These are phyloP conservation scores for Cryptocheilus praepositus DNA, from an alignment of 2,888 invertebrate genomes.

Conservation along the genomic window DNA sequence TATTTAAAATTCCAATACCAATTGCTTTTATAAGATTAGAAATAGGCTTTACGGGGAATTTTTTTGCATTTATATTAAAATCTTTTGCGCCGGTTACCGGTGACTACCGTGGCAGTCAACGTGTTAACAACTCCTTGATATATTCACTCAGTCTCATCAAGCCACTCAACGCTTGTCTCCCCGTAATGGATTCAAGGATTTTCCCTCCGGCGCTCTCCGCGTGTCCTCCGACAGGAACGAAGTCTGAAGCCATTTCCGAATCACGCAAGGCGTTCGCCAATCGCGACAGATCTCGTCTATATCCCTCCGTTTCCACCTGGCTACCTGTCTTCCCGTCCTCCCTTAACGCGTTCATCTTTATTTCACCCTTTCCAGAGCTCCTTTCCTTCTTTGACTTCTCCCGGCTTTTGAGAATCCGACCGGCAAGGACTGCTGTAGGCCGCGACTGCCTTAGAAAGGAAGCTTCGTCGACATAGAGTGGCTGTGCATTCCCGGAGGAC, in stretches of 20 bases:
- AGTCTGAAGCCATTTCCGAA: constrained; percentile 4
- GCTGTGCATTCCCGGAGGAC: constrained; percentile 49
- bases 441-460: constrained; percentile 36
- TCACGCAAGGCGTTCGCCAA: constrained; percentile 20
- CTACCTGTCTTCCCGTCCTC: constrained; percentile 3
- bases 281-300: constrained; percentile 27
- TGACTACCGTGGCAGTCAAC: no score
- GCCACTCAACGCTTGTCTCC: constrained; percentile 13
- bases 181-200: constrained; percentile 39
- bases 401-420: constrained; percentile 36
- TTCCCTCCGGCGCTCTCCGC: constrained; percentile 23
- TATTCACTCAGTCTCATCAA: constrained; percentile 13
- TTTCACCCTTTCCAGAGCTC: constrained; percentile 9
- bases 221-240: constrained; percentile 19
- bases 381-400: constrained; percentile 26
- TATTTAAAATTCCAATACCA: no score
- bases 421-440: constrained; percentile 27
- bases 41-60: no score
- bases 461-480: constrained; percentile 43
- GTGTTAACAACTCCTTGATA: no score
- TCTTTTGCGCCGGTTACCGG: no score
- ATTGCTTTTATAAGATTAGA: no score
- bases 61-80: no score
- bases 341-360: constrained; percentile 6
- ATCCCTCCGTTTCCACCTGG: constrained; percentile 6